A percentile compares a stretch with the other conserved stretches of the same genome.
These are phyloP conservation scores for Heteromurus nitidus DNA, from an alignment of 2,888 invertebrate genomes.

Conservation along the genomic window DNA sequence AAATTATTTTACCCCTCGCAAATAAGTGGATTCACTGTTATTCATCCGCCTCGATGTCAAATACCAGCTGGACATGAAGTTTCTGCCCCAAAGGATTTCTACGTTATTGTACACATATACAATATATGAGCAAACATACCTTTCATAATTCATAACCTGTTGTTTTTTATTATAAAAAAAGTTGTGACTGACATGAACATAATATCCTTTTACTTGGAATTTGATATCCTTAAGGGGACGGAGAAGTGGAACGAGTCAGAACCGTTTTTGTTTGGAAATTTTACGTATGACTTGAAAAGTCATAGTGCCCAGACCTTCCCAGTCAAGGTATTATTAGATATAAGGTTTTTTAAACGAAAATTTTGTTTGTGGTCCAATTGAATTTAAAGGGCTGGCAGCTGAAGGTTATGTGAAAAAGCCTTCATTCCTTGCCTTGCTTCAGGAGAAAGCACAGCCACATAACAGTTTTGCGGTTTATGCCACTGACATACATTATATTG, in stretches of 20 bases:
- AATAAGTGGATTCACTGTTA: slow-evolving; percentile 45
- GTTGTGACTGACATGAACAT: too few relatives aligned
- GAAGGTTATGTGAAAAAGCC: too few relatives aligned
- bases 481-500: too few relatives aligned
- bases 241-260: slow-evolving; percentile 4
- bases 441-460: too few relatives aligned
- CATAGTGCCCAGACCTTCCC: slow-evolving; percentile 20
- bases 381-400: too few relatives aligned
- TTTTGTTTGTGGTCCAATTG: not conserved
- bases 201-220: not conserved
- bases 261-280: slow-evolving; percentile 38
- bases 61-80: slow-evolving; percentile 35
- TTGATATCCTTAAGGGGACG: slow-evolving; percentile 22
- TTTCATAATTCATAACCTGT: too few relatives aligned
- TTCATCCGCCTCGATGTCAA: slow-evolving; percentile 36
- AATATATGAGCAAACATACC: too few relatives aligned
- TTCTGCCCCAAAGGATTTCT: slow-evolving; percentile 39
- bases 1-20: slow-evolving; percentile 25
- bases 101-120: not conserved
- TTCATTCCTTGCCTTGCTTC: too few relatives aligned
- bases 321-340: slow-evolving; percentile 25
- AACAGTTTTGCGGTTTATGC: too few relatives aligned
- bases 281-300: slow-evolving; percentile 15
- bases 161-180: too few relatives aligned
- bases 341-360: not conserved